These are phyloP conservation scores for Equus quagga DNA, from an alignment of 2,113 vertebrate genomes.

Conservation along the genomic window DNA sequence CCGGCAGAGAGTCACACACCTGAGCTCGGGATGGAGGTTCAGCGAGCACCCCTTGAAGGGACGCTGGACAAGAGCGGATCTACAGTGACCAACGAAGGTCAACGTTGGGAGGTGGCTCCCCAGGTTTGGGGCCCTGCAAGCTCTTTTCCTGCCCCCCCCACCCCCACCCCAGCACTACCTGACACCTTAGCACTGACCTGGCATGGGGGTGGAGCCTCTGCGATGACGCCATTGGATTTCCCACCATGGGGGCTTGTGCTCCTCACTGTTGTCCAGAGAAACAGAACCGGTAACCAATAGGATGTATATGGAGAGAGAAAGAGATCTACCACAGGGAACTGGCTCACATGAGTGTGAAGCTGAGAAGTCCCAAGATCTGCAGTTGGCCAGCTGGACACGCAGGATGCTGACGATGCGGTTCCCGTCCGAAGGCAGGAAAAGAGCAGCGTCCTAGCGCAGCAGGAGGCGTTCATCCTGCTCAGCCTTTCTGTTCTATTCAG, in stretches of 20 bases:
- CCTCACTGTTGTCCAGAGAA: neutral
- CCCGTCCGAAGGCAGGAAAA: neutral
- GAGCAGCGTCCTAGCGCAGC: neutral
- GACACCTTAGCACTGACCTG: neutral
- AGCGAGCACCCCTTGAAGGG: neutral
- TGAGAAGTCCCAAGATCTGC: neutral
- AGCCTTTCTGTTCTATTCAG: neutral
- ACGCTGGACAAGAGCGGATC: too few relatives aligned
- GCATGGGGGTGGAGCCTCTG: fast-evolving
- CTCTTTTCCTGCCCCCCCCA: too few relatives aligned
- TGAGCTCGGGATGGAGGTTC: neutral
- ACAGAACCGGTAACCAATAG: fast-evolving
- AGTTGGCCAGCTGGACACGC: neutral
- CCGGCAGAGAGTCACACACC: fast-evolving
- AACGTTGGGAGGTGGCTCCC: neutral
- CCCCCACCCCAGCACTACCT: too few relatives aligned
- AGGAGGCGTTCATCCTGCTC: neutral
- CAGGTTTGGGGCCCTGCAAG: neutral
- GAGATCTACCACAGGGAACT: neutral
- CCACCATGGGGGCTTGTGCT: fast-evolving
- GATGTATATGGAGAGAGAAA: neutral
- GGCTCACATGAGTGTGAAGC: too few relatives aligned
- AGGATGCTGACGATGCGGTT: fast-evolving
- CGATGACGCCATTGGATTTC: neutral
- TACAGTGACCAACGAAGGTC: fast-evolving